Base-by-base conservation (phyloP, 2,797 vertebrate genomes). In the Denticeps clupeoides region DNA sequence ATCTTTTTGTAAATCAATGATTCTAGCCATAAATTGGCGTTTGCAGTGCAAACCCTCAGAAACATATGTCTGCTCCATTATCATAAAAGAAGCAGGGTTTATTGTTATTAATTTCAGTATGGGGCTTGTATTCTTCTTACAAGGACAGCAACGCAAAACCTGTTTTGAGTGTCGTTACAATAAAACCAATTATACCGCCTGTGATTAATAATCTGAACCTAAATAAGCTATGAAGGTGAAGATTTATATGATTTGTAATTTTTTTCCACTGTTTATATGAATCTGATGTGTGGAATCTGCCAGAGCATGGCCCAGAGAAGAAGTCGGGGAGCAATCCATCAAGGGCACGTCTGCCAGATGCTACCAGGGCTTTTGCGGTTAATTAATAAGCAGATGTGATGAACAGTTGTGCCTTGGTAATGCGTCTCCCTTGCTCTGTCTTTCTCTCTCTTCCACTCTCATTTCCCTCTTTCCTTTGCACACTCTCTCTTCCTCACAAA, bases 311-410 rank as follows among this genome's bases (percentile, higher is more conserved):
- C 3, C 10, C 32, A 18, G 27, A n/a, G 28, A 3, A 4, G 7
- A 15, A 29, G 15, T 11, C 7, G 22, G 3, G 13, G 13, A 25
- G 13, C 19, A 7, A 10, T 21, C 16, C 8, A 51, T 7, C 31
- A 24, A 5, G 10, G 19, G 41, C 16, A 41, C 46, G 28, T 9
- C 27, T 19, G 47, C 16, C 45, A 55, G 53, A 53, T 45, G 45
- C 44, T 33, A 25, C 44, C n/a, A n/a, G n/a, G n/a, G n/a, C n/a
- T 28, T 26, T 27, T 49, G 25, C 27, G 48, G 47, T 59, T 58
- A 43, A 53, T 59, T 42, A 47, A 50, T 45, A 55, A 45, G 22
- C 28, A 47, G 43, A 25, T 42, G 23, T 51, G 59, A 32, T 38
- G 51, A 62, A 41, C 23, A 48, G 49, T 31, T 21, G 38, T 5